Evolutionary conservation across 2,888 invertebrate species (phyloP), one percentile per base, ranked within the genome.

Genomic region (Mimumesa dahlbomi): DNA sequence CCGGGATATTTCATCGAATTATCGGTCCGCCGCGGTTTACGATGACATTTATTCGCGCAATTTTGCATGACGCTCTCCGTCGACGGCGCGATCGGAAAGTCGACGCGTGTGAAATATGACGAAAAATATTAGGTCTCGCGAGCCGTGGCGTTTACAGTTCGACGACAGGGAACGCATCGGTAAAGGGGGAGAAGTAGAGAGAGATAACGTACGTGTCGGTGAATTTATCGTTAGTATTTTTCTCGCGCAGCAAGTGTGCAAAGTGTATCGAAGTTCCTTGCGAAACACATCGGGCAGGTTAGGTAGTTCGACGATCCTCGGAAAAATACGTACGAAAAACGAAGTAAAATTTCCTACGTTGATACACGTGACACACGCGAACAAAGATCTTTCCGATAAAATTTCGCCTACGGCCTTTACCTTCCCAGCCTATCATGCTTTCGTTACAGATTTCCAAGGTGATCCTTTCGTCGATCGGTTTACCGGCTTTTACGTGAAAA

Each of bases 181-280:
- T 34, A 53, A 19, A 52, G 14, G 13, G 16, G 46, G 13, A 9
- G 1, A 29, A 31, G 42, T 25, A 34, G 5, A 38, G 13, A 25
- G 38, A 54, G 25, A 50, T 46, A 36, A 67, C 63, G 56, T 57
- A 53, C 48, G 42, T 45, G 45, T 29, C 53, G 40, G 43, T 38
- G 14, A 68, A 78, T 78, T 78, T 78, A 78, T 78, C 73, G 73
- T 73, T 70, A 73, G 66, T 75, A 78, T 78, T 74, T 78, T 73
- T 68, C 67, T 49, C 7, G 42, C 16, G 22, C 43, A n/a, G 42
- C 48, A n/a, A 52, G 57, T 52, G 50, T 29, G 61, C 57, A 38
- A 22, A 56, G 61, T 63, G 62, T 52, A n/a, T 53, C 53, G 49
- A 38, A 48, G 42, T 62, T 59, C 11, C 40, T 22, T 50, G 49